These are phyloP conservation scores for Siderastrea radians DNA, from an alignment of 92 coral and sea anemone species.

Conservation along the genomic window DNA sequence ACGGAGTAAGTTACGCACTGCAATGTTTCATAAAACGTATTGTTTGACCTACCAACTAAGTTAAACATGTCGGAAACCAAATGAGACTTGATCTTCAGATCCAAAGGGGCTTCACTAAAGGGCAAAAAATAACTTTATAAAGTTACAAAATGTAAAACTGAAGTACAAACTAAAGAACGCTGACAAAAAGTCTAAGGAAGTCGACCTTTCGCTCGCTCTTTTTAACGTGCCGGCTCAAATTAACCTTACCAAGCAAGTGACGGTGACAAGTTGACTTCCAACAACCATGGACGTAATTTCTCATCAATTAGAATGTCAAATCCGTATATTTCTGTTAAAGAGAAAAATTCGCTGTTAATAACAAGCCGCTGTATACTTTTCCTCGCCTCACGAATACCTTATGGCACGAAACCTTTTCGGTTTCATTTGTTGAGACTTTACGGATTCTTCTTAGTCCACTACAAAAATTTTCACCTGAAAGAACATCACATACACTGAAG, in stretches of 20 bases:
- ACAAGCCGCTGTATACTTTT: too few relatives aligned
- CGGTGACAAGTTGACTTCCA: slow-evolving; percentile 98
- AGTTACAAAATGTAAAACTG: neutral
- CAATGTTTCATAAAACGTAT: neutral
- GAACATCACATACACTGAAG: too few relatives aligned
- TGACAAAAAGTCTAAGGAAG: neutral
- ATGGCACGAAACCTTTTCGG: too few relatives aligned
- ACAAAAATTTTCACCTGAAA: too few relatives aligned
- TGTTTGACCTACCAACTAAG: slow-evolving; percentile 73
- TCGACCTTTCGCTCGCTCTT: too few relatives aligned
- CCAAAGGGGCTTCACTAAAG: slow-evolving; percentile 94
- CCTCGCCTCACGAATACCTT: too few relatives aligned
- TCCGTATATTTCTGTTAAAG: slow-evolving; percentile 88
- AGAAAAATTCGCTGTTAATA: neutral
- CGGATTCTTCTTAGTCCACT: too few relatives aligned
- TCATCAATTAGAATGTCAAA: slow-evolving; percentile 98
- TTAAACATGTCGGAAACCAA: slow-evolving; percentile 97
- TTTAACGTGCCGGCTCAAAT: too few relatives aligned
- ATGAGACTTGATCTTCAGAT: slow-evolving; percentile 97
- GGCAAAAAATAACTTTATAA: neutral
- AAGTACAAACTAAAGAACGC: neutral
- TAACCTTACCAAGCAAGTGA: slow-evolving; percentile 92
- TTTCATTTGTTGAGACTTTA: too few relatives aligned
- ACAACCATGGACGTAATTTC: slow-evolving; percentile 94
- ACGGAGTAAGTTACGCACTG: neutral